Percentiles rank a stretch among this genome's conserved stretches.
Evolutionary conservation across 2,113 vertebrate species (phyloP).

Genomic region (Azemiops feae): DNA sequence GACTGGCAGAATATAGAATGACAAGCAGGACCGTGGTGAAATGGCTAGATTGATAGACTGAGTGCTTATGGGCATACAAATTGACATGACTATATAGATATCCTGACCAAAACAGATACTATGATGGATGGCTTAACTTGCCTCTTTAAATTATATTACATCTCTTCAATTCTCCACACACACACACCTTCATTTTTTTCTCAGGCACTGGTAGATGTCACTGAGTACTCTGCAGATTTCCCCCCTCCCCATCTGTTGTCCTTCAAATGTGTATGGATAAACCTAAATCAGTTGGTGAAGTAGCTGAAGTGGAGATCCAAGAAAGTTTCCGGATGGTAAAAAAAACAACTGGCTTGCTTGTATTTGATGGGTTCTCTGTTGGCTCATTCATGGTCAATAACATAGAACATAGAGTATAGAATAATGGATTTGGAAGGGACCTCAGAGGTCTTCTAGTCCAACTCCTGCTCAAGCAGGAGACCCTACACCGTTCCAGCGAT

Average conservation of each 20-base stretch:
- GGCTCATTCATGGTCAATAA: not conserved
- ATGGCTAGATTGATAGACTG: slow-evolving; percentile 53
- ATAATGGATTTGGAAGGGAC: not conserved
- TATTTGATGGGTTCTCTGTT: not conserved
- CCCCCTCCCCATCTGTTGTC: slow-evolving; percentile 29
- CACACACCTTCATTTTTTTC: not conserved
- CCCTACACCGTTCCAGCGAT: not conserved
- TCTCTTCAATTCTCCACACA: not conserved
- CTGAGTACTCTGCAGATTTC: slow-evolving; percentile 37
- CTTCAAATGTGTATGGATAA: slow-evolving; percentile 39
- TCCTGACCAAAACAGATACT: slow-evolving; percentile 20
- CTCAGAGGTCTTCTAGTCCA: not conserved
- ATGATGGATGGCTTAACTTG: slow-evolving; percentile 44
- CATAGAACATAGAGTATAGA: not conserved
- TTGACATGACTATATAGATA: slow-evolving; percentile 29
- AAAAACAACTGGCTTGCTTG: not conserved
- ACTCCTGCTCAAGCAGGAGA: not conserved
- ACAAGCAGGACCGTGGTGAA: slow-evolving; percentile 38
- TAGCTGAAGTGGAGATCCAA: not conserved
- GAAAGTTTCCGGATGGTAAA: not conserved
- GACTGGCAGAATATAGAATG: slow-evolving; percentile 34
- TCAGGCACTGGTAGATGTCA: slow-evolving; percentile 13
- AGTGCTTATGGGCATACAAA: slow-evolving; percentile 34
- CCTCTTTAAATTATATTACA: slow-evolving; percentile 29
- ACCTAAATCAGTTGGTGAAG: slow-evolving; percentile 29